Conservation (phyloP, 2,888 invertebrate genomes). For the Cerastoderma edule region DNA sequence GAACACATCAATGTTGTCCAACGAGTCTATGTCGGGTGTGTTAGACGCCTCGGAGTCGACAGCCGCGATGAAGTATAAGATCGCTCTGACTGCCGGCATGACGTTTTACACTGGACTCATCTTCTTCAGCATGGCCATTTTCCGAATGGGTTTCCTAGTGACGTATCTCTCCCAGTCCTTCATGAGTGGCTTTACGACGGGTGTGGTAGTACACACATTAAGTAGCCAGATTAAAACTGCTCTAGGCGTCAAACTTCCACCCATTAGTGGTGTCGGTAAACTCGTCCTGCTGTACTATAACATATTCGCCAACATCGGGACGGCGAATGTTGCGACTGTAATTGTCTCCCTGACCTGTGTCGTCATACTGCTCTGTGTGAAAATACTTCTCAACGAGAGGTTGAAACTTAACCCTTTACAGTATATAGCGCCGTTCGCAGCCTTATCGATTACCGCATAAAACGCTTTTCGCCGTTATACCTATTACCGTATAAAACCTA, state of each 20-base stretch:
- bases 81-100: constrained; percentile 67
- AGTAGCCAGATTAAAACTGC: constrained; percentile 66
- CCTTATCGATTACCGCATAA: no score
- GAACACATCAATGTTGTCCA: constrained; percentile 1
- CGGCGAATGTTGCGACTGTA: constrained; percentile 88
- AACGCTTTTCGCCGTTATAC: no score
- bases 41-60: background rate
- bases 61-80: constrained; percentile 60
- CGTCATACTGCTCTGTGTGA: constrained; percentile 86
- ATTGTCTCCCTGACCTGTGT: constrained; percentile 88
- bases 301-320: constrained; percentile 85
- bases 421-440: no score
- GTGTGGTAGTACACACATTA: constrained; percentile 67
- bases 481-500: no score
- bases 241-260: constrained; percentile 53
- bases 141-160: constrained; percentile 70
- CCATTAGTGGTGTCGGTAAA: constrained; percentile 57
- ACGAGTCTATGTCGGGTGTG: background rate
- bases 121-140: constrained; percentile 63
- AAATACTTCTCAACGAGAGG: constrained; percentile 78
- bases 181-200: constrained; percentile 71
- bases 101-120: constrained; percentile 61
- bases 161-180: constrained; percentile 70
- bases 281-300: constrained; percentile 86
- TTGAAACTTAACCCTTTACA: constrained; percentile 69